Percentiles rank a stretch among this genome's conserved stretches.
These are phyloP conservation scores for Noctua comes DNA, from an alignment of 2,888 invertebrate species.

Conservation along the genomic window DNA sequence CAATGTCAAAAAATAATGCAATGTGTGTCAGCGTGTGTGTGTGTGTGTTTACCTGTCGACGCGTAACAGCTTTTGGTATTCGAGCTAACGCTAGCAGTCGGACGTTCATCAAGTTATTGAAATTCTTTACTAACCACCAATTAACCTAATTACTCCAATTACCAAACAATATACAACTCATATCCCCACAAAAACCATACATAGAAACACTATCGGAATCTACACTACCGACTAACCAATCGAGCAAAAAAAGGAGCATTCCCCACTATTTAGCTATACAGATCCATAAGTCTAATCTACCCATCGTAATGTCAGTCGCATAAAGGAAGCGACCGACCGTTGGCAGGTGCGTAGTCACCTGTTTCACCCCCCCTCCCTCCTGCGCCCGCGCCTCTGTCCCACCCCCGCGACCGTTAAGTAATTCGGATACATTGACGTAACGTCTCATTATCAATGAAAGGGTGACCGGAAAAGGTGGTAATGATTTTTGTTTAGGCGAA, in stretches of 20 bases:
- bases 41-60: no score
- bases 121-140: constrained; percentile 2
- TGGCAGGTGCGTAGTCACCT: constrained; percentile 89
- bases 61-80: not conserved
- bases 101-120: not conserved
- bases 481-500: constrained; percentile 53
- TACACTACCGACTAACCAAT: constrained; percentile 37
- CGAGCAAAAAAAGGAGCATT: constrained; percentile 54
- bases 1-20: no score
- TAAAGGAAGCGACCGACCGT: constrained; percentile 85
- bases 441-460: constrained; percentile 69
- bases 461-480: constrained; percentile 61
- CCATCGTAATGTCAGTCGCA: constrained; percentile 84
- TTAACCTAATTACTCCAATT: constrained; percentile 29
- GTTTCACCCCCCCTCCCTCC: constrained; percentile 70
- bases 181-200: not conserved
- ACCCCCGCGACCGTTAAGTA: constrained; percentile 81
- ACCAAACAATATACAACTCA: constrained; percentile 13
- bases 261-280: constrained; percentile 62
- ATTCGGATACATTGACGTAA: constrained; percentile 79
- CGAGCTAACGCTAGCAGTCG: no score
- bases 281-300: constrained; percentile 80
- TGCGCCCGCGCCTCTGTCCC: constrained; percentile 64
- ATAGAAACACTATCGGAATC: constrained; percentile 40
- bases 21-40: no score